phyloP scores from a whole-genome alignment of 2,888 invertebrate genomes.

The Acanthopleura granulata region DNA sequence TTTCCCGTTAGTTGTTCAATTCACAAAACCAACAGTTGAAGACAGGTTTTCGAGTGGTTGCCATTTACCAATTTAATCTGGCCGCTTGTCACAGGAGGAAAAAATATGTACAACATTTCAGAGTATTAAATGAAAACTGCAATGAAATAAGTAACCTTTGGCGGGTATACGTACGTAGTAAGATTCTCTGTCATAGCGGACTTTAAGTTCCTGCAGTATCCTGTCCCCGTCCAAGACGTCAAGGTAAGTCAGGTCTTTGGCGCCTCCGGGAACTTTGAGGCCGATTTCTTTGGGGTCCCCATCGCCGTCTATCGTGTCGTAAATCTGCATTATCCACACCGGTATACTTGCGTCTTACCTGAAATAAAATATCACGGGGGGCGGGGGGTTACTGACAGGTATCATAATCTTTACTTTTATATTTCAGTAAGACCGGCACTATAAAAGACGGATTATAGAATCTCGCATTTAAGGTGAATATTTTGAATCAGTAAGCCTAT shows the following conservation, averaged over 20 bases:
- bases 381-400: not conserved
- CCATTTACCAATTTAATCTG: no score
- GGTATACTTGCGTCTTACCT: not conserved
- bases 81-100: no score
- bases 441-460: no score
- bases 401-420: not conserved
- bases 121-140: no score
- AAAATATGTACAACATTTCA: no score
- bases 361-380: not conserved
- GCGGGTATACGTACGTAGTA: conserved; percentile 12
- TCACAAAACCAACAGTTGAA: no score
- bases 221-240: conserved; percentile 11
- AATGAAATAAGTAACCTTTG: no score
- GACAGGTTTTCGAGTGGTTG: no score
- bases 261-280: conserved; percentile 3
- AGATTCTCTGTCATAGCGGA: not conserved
- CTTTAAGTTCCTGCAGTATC: conserved; percentile 20
- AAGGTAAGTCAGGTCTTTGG: conserved; percentile 14
- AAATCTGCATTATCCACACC: conserved; percentile 17
- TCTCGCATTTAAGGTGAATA: no score
- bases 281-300: conserved; percentile 13
- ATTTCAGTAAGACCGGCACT: no score
- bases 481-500: no score
- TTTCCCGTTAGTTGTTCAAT: no score
- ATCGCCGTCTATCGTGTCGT: conserved; percentile 18